Percentiles rank a stretch among this genome's conserved stretches.
phyloP scores from a whole-genome alignment of 2,113 vertebrate genomes.

The Eretmochelys imbricata region DNA sequence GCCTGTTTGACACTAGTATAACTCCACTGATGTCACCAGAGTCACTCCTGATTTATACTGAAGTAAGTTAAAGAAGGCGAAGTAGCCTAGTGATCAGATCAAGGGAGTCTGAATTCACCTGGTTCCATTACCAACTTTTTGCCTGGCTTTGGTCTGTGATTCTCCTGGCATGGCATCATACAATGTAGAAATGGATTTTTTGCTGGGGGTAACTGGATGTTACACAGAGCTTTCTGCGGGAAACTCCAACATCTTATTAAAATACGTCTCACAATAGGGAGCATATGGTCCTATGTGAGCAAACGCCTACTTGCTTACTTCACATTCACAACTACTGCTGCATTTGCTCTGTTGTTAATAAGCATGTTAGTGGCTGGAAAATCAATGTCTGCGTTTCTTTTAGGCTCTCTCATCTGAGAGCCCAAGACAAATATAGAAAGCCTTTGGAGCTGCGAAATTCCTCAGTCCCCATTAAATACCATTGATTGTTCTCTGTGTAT shows the following conservation, averaged over 20 bases:
- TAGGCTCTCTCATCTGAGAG: conserved; percentile 10
- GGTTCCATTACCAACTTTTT: background rate
- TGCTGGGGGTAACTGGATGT: background rate
- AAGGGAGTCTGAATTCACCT: background rate
- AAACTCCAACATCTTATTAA: background rate
- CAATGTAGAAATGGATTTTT: background rate
- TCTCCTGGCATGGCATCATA: background rate
- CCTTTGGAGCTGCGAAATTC: conserved; percentile 19
- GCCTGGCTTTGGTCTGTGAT: background rate
- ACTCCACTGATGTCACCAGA: background rate
- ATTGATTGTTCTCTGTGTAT: background rate
- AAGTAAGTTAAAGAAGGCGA: background rate
- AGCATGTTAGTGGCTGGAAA: background rate
- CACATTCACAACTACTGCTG: background rate
- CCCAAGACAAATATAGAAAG: conserved; percentile 50
- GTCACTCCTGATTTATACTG: background rate
- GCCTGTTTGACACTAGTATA: background rate
- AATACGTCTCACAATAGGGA: background rate
- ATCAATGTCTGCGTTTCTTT: conserved; percentile 1
- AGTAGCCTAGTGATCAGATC: background rate
- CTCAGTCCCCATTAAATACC: conserved; percentile 7
- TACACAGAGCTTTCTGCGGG: background rate
- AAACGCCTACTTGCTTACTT: background rate
- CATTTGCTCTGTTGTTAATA: conserved; percentile 34
- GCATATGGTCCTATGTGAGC: background rate